Conservation (phyloP, 2,113 vertebrate genomes). For the Carettochelys insculpta region DNA sequence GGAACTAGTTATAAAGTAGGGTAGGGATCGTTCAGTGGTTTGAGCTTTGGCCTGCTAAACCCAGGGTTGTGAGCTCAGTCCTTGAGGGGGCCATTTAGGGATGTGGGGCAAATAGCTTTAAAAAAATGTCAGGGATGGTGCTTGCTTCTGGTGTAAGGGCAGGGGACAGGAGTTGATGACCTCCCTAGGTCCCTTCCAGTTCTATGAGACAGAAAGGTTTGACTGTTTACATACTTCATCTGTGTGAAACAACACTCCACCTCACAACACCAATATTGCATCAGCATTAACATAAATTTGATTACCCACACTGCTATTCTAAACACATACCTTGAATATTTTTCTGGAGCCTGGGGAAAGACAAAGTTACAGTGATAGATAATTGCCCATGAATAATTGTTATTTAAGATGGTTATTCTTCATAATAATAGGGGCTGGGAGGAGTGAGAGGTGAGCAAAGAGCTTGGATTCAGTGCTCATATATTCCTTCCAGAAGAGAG, state of each 20-base stretch:
- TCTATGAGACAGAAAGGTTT: too few relatives aligned
- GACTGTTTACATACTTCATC: not conserved
- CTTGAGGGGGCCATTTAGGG: too few relatives aligned
- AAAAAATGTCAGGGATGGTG: too few relatives aligned
- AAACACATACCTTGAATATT: not conserved
- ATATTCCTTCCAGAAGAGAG: accelerated
- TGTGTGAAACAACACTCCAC: not conserved
- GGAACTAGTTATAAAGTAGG: not conserved
- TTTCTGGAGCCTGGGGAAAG: not conserved
- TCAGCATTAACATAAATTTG: not conserved
- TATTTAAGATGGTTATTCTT: not conserved
- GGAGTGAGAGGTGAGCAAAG: not conserved
- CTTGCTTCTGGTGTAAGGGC: too few relatives aligned
- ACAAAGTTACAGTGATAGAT: not conserved
- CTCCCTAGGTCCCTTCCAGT: too few relatives aligned
- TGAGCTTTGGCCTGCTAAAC: too few relatives aligned
- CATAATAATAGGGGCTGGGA: not conserved
- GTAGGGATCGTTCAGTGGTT: too few relatives aligned
- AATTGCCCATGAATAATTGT: too few relatives aligned
- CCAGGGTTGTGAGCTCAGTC: too few relatives aligned
- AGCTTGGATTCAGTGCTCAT: accelerated
- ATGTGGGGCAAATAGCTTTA: too few relatives aligned
- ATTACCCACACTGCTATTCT: not conserved
- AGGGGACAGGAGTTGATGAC: too few relatives aligned
- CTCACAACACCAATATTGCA: not conserved